Percentiles rank a stretch among this genome's conserved stretches.
Evolutionary conservation across 1,140 invertebrate genomes (phyloP).

Genomic region (Amyelois transitella): DNA sequence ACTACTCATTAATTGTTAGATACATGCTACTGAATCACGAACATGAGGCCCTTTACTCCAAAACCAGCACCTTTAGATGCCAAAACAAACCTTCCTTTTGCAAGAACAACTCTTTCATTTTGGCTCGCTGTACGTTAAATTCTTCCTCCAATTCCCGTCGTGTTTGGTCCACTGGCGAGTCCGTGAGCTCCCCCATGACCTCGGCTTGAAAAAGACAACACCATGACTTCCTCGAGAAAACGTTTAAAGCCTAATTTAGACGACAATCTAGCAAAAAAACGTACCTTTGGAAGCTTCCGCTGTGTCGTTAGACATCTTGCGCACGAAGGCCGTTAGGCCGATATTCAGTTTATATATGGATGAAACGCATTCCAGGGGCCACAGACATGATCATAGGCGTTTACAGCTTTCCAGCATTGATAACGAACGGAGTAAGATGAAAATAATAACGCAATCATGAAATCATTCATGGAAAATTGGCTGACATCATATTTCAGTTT

Average conservation of each 20-base stretch:
- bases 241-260: conserved; percentile 14
- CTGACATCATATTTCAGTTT: not conserved
- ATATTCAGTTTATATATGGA: not conserved
- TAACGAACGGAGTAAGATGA: not conserved
- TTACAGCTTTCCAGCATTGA: not conserved
- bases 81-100: conserved; percentile 88
- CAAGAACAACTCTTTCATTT: conserved; percentile 92
- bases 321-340: conserved; percentile 14
- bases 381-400: not conserved
- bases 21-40: not conserved
- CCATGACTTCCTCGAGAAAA: conserved; percentile 35
- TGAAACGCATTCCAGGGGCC: not conserved
- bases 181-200: conserved; percentile 25
- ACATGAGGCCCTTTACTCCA: conserved; percentile 5
- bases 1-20: not conserved
- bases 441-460: not conserved
- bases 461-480: conserved; percentile 15
- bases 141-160: conserved; percentile 83
- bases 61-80: conserved; percentile 1
- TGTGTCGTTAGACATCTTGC: conserved; percentile 42
- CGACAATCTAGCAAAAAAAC: conserved; percentile 30
- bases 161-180: conserved; percentile 29
- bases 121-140: conserved; percentile 91
- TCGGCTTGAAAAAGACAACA: conserved; percentile 64
- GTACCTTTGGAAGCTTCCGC: conserved; percentile 45